These are phyloP conservation scores for Thalpophila matura DNA, from an alignment of 2,888 invertebrate genomes.

Conservation along the genomic window DNA sequence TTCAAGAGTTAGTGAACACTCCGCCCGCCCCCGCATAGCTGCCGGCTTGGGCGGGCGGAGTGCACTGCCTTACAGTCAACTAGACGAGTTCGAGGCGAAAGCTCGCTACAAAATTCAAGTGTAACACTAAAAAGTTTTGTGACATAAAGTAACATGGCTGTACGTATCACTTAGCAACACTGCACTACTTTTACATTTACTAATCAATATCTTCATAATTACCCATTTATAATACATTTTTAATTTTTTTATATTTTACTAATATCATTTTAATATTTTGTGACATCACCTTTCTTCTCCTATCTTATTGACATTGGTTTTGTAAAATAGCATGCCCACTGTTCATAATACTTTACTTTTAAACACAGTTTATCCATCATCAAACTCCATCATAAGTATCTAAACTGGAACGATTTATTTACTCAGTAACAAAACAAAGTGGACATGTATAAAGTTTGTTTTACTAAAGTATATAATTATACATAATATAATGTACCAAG, in stretches of 20 bases:
- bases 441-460: slow-evolving; percentile 27
- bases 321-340: not conserved
- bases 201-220: slow-evolving; percentile 22
- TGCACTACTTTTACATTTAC: slow-evolving; percentile 27
- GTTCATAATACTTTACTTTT: not conserved
- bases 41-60: slow-evolving; percentile 83
- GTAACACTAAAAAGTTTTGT: slow-evolving; percentile 69
- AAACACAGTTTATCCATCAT: not conserved
- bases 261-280: not conserved
- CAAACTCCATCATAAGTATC: not conserved
- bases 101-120: slow-evolving; percentile 76
- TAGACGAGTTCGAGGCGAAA: slow-evolving; percentile 78
- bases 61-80: slow-evolving; percentile 76
- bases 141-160: slow-evolving; percentile 79
- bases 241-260: not conserved
- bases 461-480: slow-evolving; percentile 22
- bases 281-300: not conserved
- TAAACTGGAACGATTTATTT: slow-evolving; percentile 8
- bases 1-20: slow-evolving; percentile 59
- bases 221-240: not conserved
- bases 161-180: slow-evolving; percentile 73
- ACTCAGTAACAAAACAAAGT: slow-evolving; percentile 32
- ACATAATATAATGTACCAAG: slow-evolving; percentile 29
- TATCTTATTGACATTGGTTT: not conserved
- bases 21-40: slow-evolving; percentile 79